A percentile compares a stretch with the other conserved stretches of the same genome.
Conservation (phyloP, 2,888 invertebrate genomes). For the Apantesis nais region DNA sequence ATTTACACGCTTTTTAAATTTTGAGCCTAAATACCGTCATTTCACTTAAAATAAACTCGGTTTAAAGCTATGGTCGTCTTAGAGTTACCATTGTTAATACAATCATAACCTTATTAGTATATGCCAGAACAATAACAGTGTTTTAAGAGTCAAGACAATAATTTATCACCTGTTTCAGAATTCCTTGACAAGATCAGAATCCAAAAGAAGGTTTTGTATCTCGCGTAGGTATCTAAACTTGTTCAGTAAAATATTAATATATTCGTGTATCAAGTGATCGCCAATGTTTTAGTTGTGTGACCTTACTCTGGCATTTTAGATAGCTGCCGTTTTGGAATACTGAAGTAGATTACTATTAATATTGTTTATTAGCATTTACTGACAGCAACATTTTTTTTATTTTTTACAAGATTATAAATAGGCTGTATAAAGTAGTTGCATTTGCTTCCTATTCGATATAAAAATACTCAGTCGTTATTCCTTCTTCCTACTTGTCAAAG, state of each 20-base stretch:
- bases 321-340: constrained; percentile 48
- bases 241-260: constrained; percentile 53
- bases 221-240: constrained; percentile 38
- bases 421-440: background rate
- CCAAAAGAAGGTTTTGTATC: constrained; percentile 28
- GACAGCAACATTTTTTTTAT: background rate
- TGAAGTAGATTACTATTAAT: constrained; percentile 29
- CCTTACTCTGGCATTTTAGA: constrained; percentile 50
- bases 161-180: background rate
- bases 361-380: background rate
- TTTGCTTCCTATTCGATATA: background rate
- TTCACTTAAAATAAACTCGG: too few species aligned
- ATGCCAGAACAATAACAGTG: background rate
- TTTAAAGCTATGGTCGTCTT: too few species aligned
- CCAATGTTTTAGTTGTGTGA: constrained; percentile 53
- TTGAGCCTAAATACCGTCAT: too few species aligned
- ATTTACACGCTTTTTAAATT: too few species aligned
- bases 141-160: background rate
- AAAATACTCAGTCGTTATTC: background rate
- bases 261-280: constrained; percentile 51
- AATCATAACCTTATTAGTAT: background rate
- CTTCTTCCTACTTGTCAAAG: background rate
- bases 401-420: constrained; percentile 1
- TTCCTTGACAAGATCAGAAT: constrained; percentile 21
- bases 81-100: too few species aligned